Percentiles rank a stretch among this genome's conserved stretches.
These are phyloP conservation scores for Alcedo quadribrachys DNA, from an alignment of 2,797 vertebrate genomes.

Conservation along the genomic window DNA sequence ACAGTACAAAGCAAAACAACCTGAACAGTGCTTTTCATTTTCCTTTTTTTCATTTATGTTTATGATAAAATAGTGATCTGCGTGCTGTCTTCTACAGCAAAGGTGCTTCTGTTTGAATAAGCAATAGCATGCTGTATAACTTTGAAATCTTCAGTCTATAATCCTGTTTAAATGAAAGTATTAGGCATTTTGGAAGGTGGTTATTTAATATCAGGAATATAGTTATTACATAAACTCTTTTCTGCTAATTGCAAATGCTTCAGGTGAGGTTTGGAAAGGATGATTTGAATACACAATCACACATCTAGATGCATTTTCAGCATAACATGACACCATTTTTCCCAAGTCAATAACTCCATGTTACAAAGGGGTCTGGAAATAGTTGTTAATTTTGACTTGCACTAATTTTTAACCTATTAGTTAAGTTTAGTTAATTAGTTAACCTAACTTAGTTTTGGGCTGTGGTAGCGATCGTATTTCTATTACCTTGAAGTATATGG, in stretches of 20 bases:
- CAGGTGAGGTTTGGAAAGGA: not conserved
- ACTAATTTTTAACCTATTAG: not conserved
- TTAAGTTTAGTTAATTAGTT: too few relatives aligned
- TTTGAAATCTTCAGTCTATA: not conserved
- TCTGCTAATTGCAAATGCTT: not conserved
- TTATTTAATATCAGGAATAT: not conserved
- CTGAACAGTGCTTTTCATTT: slow-evolving; percentile 33
- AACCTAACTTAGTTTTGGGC: not conserved
- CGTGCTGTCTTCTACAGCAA: not conserved
- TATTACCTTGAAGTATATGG: not conserved
- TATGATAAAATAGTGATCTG: not conserved
- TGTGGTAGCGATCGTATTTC: not conserved
- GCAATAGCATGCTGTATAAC: not conserved
- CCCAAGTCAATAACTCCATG: not conserved
- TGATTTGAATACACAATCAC: not conserved
- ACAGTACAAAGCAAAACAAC: slow-evolving; percentile 74
- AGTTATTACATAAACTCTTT: not conserved
- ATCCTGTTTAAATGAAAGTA: not conserved
- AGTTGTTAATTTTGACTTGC: not conserved
- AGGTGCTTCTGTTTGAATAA: not conserved
- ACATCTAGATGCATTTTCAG: not conserved
- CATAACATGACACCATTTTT: not conserved
- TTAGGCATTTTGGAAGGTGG: not conserved
- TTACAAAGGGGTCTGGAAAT: not conserved
- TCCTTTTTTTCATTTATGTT: slow-evolving; percentile 15